Evolutionary conservation across 2,113 vertebrate genomes (phyloP), one percentile per base, ranked within the genome.

Genomic region (Myrmecobius fasciatus): DNA sequence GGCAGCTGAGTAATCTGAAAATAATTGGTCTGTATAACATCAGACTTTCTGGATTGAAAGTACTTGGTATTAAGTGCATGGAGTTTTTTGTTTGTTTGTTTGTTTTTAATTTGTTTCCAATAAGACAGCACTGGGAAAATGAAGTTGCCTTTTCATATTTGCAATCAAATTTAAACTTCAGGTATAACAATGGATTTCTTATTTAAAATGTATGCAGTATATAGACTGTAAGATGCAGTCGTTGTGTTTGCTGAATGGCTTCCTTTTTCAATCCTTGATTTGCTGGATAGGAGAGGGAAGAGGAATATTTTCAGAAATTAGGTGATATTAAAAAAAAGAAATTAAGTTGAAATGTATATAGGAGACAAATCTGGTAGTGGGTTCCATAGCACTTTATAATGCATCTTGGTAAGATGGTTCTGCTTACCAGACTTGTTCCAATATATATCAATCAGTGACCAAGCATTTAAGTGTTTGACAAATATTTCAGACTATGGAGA

Each of bases 331-430:
- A 36, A 60, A n/a, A n/a, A 56, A 75, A 75, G 36, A 67, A 43
- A 43, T n/a, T 75, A n/a, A 75, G 22, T 83, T 43, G 24, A 83
- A 83, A 43, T 83, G 67, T 43, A 8, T 83, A 43, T 83, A 43
- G 36, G 36, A 83, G 28, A 53, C 36, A 31, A 14, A 36, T 22
- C 8, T 25, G 51, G 7, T 25, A 0, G 0, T 20, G n/a, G 10
- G 12, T 28, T 52, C 56, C 90, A 49, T 8, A 25, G 36, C 3
- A 26, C 43, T 48, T 91, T 36, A 43, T 25, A 2, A 0, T 52
- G 31, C 0, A 0, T 90, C 60, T 0, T 83, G n/a, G 20, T 83
- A 20, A 20, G n/a, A 83, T 83, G 67, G 20, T 43, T 83, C 67
- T 83, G 6, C n/a, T 83, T 83, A 83, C 20, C 36, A 43, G 20